Conservation (phyloP, 1,140 invertebrate species). For the Bombus impatiens region DNA sequence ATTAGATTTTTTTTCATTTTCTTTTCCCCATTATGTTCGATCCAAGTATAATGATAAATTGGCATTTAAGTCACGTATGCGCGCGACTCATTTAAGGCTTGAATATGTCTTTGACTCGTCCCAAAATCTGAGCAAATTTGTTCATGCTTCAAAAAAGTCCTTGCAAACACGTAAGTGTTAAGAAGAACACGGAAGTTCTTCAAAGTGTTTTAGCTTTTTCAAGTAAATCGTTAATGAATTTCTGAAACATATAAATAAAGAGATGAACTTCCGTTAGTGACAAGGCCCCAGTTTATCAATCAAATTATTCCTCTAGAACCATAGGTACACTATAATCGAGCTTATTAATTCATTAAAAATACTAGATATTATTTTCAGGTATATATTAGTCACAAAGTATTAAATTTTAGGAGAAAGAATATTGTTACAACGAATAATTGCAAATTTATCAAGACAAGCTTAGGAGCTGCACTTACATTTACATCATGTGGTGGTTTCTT, state of each 20-base stretch:
- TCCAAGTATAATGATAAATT: slow-evolving; percentile 56
- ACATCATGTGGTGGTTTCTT: slow-evolving; percentile 93
- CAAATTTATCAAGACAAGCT: background rate
- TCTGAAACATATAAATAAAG: slow-evolving; percentile 84
- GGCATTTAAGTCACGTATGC: slow-evolving; percentile 45
- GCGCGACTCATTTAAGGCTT: slow-evolving; percentile 48
- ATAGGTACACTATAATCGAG: background rate
- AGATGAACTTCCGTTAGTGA: slow-evolving; percentile 32
- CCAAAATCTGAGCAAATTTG: slow-evolving; percentile 70
- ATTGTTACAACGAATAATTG: slow-evolving; percentile 1
- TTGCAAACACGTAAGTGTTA: slow-evolving; percentile 34
- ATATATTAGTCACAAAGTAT: slow-evolving; percentile 19
- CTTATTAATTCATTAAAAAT: background rate
- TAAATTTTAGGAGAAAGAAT: background rate
- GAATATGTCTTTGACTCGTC: slow-evolving; percentile 53
- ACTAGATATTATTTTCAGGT: background rate
- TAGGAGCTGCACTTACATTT: slow-evolving; percentile 85
- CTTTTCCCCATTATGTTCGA: slow-evolving; percentile 39
- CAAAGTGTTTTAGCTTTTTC: slow-evolving; percentile 94
- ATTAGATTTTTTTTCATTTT: slow-evolving; percentile 11
- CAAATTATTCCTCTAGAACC: background rate
- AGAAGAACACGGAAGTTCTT: slow-evolving; percentile 69
- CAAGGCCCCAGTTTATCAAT: slow-evolving; percentile 15
- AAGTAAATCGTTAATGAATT: slow-evolving; percentile 94
- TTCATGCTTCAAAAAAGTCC: slow-evolving; percentile 48